Conservation (phyloP, 2,888 invertebrate species). For the Empis stercorea region DNA sequence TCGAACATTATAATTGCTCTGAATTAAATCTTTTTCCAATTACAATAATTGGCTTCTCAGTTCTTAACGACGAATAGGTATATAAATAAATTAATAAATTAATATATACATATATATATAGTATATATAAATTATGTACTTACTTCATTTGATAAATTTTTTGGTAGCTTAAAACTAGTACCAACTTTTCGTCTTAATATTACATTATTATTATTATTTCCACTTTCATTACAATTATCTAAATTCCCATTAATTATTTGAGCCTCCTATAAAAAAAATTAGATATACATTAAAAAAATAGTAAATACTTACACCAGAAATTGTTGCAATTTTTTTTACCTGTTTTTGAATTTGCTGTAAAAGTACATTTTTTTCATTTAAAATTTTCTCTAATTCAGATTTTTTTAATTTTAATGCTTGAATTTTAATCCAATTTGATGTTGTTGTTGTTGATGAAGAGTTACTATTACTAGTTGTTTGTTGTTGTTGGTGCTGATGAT, state of each 20-base stretch:
- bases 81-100: too few species aligned
- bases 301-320: too few species aligned
- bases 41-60: too few species aligned
- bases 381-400: constrained; percentile 27
- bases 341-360: constrained; percentile 33
- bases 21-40: too few species aligned
- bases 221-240: constrained; percentile 5
- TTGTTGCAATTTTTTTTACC: constrained; percentile 3
- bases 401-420: constrained; percentile 31
- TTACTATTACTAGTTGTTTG: constrained; percentile 1
- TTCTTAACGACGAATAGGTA: too few species aligned
- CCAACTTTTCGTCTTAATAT: constrained; percentile 25
- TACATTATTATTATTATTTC: constrained; percentile 13
- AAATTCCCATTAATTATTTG: constrained; percentile 27
- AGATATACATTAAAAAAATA: not conserved
- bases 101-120: not conserved
- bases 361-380: constrained; percentile 33
- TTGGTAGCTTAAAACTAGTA: constrained; percentile 15
- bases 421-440: constrained; percentile 13
- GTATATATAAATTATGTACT: not conserved
- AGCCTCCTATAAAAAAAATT: constrained; percentile 19
- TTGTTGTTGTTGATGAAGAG: constrained; percentile 10
- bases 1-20: too few species aligned
- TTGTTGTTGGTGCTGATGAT: constrained; percentile 16
- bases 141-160: constrained; percentile 4